A percentile compares a stretch with the other conserved stretches of the same genome.
Evolutionary conservation across 92 coral and sea anemone species (phyloP).

Genomic region (Phymanthus crucifer): DNA sequence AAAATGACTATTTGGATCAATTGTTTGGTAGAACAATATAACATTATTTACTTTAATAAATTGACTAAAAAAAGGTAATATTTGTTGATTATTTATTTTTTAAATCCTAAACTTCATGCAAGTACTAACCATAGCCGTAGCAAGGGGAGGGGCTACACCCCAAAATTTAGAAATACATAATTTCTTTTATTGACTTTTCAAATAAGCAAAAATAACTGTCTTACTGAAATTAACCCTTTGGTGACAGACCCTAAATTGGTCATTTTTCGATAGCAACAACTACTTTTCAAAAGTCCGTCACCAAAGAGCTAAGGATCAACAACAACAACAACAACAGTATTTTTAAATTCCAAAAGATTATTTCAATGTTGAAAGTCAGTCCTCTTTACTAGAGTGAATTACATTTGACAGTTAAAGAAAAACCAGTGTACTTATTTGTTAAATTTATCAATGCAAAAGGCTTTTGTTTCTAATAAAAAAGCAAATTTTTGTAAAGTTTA

Average conservation of each 20-base stretch:
- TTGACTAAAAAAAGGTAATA: slow-evolving; percentile 1
- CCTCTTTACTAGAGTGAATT: slow-evolving; percentile 12
- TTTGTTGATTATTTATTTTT: slow-evolving; percentile 9
- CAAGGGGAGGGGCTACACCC: too few relatives aligned
- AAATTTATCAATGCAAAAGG: slow-evolving; percentile 3
- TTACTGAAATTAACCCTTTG: background rate
- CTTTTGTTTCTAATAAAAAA: too few relatives aligned
- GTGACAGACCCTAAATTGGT: too few relatives aligned
- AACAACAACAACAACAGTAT: background rate
- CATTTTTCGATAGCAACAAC: too few relatives aligned
- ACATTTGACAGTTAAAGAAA: slow-evolving; percentile 5
- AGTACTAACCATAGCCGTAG: background rate
- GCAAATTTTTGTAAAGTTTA: slow-evolving; percentile 9
- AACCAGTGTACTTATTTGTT: background rate
- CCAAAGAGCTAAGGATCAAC: too few relatives aligned
- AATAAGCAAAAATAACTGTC: background rate
- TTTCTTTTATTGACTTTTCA: slow-evolving; percentile 5
- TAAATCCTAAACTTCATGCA: slow-evolving; percentile 11
- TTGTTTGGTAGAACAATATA: slow-evolving; percentile 1
- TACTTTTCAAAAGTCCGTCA: too few relatives aligned
- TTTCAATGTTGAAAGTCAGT: slow-evolving; percentile 10
- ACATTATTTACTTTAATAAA: slow-evolving; percentile 6
- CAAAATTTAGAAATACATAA: too few relatives aligned
- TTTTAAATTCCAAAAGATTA: slow-evolving; percentile 6
- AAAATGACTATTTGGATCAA: slow-evolving; percentile 12